Conservation (phyloP, 2,888 invertebrate genomes). For the Drosophila suboccidentalis region DNA sequence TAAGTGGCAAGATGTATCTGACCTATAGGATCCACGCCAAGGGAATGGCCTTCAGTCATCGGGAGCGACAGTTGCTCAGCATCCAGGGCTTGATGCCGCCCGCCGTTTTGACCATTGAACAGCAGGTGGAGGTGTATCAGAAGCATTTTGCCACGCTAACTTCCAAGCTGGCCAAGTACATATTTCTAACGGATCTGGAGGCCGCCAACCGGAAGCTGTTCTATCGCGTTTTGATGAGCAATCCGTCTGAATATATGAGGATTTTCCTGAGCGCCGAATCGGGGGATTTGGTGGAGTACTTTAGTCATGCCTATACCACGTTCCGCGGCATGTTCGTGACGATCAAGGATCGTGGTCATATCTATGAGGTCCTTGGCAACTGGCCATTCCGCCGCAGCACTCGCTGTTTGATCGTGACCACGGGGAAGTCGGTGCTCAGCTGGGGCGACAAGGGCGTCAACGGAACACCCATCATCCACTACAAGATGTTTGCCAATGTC, state of each 20-base stretch:
- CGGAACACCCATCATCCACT: slow-evolving; percentile 19
- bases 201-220: slow-evolving; percentile 36
- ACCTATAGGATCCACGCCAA: slow-evolving; percentile 23
- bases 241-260: slow-evolving; percentile 36
- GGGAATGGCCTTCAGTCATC: slow-evolving; percentile 30
- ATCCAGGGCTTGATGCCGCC: slow-evolving; percentile 56
- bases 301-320: not conserved
- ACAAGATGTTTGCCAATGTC: slow-evolving; percentile 38
- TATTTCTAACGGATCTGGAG: slow-evolving; percentile 35
- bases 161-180: not conserved
- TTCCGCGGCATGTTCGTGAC: slow-evolving; percentile 40
- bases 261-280: slow-evolving; percentile 6
- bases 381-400: slow-evolving; percentile 43
- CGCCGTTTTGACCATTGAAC: slow-evolving; percentile 21
- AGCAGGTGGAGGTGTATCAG: slow-evolving; percentile 38
- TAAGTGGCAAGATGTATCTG: slow-evolving; percentile 19
- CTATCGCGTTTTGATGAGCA: slow-evolving; percentile 39
- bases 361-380: slow-evolving; percentile 49
- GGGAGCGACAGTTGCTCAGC: slow-evolving; percentile 53
- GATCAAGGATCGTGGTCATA: slow-evolving; percentile 61
- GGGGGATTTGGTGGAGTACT: slow-evolving; percentile 14
- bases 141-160: not conserved
- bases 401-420: slow-evolving; percentile 55
- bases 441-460: slow-evolving; percentile 53
- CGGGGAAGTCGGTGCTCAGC: slow-evolving; percentile 39